Evolutionary conservation across 1,140 invertebrate genomes (phyloP).

Genomic region (Planococcus citri): DNA sequence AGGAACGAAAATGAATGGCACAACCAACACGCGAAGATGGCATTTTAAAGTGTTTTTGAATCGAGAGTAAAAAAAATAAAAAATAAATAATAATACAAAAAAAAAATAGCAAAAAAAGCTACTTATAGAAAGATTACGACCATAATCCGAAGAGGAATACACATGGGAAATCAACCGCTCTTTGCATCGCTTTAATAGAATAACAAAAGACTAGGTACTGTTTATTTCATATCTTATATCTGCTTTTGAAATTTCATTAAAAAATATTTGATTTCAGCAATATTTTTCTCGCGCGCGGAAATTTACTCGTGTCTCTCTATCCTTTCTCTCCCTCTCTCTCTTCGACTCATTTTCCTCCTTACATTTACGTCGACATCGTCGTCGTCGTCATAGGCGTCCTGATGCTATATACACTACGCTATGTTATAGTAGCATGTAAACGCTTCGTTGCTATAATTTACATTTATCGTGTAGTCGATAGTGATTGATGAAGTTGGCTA

Average conservation of each 20-base stretch:
- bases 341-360: too few species aligned
- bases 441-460: background rate
- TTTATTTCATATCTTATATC: conserved; percentile 4
- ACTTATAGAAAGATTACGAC: conserved; percentile 2
- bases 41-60: background rate
- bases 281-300: background rate
- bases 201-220: conserved; percentile 7
- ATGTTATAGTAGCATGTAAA: background rate
- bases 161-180: background rate
- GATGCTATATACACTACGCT: too few species aligned
- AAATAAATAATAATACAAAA: too few species aligned
- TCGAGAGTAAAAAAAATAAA: background rate
- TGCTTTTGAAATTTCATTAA: background rate
- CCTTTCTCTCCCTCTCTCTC: too few species aligned
- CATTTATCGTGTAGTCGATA: conserved; percentile 3
- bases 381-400: too few species aligned
- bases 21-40: background rate
- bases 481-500: conserved; percentile 6
- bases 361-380: too few species aligned
- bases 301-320: too few species aligned
- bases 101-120: background rate
- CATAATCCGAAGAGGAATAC: background rate
- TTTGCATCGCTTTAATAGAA: conserved; percentile 2
- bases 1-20: background rate
- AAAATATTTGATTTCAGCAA: conserved; percentile 4